Evolutionary conservation across 1,140 invertebrate species (phyloP).

Genomic region (Ceratina calcarata): DNA sequence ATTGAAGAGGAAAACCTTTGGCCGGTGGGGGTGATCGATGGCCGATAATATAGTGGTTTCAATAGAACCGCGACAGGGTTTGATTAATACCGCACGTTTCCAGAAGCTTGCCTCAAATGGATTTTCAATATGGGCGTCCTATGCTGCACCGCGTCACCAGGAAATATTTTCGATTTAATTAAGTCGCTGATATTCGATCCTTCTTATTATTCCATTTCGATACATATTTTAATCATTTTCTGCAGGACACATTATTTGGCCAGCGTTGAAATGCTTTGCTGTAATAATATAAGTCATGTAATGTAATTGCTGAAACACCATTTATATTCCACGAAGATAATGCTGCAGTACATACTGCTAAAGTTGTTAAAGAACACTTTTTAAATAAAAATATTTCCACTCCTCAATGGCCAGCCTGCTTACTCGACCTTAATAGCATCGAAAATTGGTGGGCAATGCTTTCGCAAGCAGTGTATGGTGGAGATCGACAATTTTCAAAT

Average conservation of each 20-base stretch:
- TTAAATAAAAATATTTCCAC: no score
- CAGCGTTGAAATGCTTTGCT: no score
- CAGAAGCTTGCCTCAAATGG: conserved; percentile 32
- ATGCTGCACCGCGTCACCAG: not conserved
- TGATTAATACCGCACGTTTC: conserved; percentile 32
- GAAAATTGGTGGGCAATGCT: no score
- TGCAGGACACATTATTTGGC: not conserved
- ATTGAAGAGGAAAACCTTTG: conserved; percentile 15
- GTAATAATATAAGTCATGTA: no score
- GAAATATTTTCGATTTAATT: conserved; percentile 20
- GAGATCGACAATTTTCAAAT: no score
- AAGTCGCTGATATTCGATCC: not conserved
- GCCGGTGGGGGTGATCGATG: not conserved
- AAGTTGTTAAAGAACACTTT: no score
- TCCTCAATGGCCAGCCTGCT: no score
- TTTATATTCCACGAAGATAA: no score
- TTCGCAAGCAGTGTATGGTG: no score
- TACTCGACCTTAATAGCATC: no score
- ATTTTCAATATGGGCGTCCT: conserved; percentile 30
- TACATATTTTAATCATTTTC: not conserved
- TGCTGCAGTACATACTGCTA: no score
- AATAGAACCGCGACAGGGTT: conserved; percentile 12
- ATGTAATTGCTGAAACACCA: not conserved
- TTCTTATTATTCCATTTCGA: not conserved
- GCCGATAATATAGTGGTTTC: not conserved